Evolutionary conservation across 1,140 invertebrate genomes (phyloP).

Genomic region (Zaprionus inermis): DNA sequence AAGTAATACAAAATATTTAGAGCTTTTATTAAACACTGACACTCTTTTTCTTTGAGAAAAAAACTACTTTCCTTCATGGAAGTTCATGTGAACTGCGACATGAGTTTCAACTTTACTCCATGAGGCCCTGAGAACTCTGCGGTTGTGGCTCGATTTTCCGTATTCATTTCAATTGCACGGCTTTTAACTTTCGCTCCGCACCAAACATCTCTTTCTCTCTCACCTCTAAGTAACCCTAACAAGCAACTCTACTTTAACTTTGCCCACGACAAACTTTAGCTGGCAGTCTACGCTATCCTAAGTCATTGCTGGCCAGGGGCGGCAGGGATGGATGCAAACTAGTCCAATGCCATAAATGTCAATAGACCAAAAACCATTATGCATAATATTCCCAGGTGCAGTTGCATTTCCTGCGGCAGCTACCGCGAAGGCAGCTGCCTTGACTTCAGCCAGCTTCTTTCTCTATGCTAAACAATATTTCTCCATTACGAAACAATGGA

Average conservation of each 20-base stretch:
- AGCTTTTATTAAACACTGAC: neutral
- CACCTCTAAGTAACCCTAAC: slow-evolving; percentile 48
- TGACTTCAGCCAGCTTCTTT: slow-evolving; percentile 34
- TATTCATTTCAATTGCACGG: slow-evolving; percentile 59
- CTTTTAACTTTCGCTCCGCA: slow-evolving; percentile 50
- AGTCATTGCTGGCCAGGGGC: slow-evolving; percentile 13
- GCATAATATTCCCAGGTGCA: slow-evolving; percentile 60
- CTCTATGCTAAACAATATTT: slow-evolving; percentile 73
- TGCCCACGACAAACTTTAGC: slow-evolving; percentile 38
- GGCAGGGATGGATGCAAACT: neutral
- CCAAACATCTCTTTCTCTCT: slow-evolving; percentile 34
- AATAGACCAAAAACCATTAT: slow-evolving; percentile 80
- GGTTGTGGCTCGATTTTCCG: slow-evolving; percentile 9
- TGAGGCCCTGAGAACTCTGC: neutral
- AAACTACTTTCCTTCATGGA: neutral
- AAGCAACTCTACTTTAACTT: slow-evolving; percentile 48
- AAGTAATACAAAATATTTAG: neutral
- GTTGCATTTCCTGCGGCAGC: slow-evolving; percentile 1
- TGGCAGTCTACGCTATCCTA: slow-evolving; percentile 8
- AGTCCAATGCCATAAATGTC: slow-evolving; percentile 72
- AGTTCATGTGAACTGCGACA: slow-evolving; percentile 5
- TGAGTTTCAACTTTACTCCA: neutral
- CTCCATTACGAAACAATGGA: slow-evolving; percentile 78
- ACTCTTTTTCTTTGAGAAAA: neutral
- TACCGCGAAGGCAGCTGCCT: slow-evolving; percentile 28